Conservation (phyloP, 2,113 vertebrate species). For the Machaerirhynchus nigripectus region DNA sequence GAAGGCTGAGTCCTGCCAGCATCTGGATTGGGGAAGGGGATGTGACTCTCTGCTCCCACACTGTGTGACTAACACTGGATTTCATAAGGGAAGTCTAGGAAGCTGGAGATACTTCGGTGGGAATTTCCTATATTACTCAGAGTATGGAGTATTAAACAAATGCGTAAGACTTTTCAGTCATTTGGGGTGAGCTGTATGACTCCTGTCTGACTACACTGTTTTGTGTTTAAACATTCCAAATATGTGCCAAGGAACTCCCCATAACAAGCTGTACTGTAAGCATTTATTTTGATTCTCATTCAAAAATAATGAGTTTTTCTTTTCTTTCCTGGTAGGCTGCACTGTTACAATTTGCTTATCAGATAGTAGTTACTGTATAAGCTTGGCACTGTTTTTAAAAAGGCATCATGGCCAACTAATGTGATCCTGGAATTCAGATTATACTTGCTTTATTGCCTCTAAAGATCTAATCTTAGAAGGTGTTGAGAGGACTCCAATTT, state of each 20-base stretch:
- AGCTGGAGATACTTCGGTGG: background rate
- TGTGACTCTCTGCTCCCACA: background rate
- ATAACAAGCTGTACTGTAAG: background rate
- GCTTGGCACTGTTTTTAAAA: background rate
- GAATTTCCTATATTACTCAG: slow-evolving; percentile 29
- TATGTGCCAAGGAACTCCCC: background rate
- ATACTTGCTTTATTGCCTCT: slow-evolving; percentile 3
- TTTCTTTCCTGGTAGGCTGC: background rate
- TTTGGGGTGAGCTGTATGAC: background rate
- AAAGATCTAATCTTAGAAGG: slow-evolving; percentile 20
- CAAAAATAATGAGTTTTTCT: background rate
- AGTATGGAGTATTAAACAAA: background rate
- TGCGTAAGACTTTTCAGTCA: background rate
- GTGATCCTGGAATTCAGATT: background rate
- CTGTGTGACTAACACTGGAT: background rate
- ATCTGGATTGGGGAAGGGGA: background rate
- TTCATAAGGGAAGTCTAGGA: background rate
- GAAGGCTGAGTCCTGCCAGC: background rate
- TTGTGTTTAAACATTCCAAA: background rate
- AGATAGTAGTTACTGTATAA: background rate
- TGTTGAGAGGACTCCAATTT: background rate
- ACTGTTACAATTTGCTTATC: background rate
- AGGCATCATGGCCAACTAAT: background rate
- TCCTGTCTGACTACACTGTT: background rate
- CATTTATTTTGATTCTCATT: slow-evolving; percentile 22